phyloP scores from a whole-genome alignment of 2,797 vertebrate species.

The Sebastiscus tertius region DNA sequence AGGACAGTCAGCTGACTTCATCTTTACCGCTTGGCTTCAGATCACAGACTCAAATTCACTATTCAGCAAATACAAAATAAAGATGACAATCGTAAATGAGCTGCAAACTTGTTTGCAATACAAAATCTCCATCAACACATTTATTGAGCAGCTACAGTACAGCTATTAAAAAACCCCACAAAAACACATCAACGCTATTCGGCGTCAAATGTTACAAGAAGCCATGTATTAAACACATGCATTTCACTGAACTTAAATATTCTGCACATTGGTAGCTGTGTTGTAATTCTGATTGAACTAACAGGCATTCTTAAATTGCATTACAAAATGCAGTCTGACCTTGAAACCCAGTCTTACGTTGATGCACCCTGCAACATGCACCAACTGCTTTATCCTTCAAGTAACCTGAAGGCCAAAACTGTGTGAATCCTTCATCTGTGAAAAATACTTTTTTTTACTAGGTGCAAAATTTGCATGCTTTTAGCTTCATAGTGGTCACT shows the following conservation, averaged over 20 bases:
- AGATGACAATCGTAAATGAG: not conserved
- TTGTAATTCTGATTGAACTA: constrained; percentile 5
- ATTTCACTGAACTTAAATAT: constrained; percentile 49
- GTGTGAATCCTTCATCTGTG: not conserved
- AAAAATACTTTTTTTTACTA: not conserved
- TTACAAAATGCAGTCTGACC: not conserved
- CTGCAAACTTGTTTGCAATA: too few species aligned
- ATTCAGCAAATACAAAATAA: not conserved
- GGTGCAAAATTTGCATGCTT: not conserved
- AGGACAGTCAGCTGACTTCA: not conserved
- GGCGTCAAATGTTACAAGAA: not conserved
- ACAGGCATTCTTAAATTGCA: not conserved
- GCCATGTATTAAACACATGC: not conserved
- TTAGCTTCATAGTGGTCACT: not conserved
- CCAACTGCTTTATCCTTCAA: not conserved
- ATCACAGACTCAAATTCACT: too few species aligned
- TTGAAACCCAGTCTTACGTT: not conserved
- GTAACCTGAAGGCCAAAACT: not conserved
- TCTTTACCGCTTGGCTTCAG: not conserved
- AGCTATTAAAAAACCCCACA: too few species aligned
- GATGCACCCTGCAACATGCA: not conserved
- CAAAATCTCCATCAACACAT: too few species aligned
- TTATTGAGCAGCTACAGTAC: too few species aligned
- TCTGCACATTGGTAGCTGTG: constrained; percentile 4
- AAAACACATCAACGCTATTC: not conserved